Evolutionary conservation across 1,140 invertebrate genomes (phyloP).

Genomic region (Musca vetustissima): DNA sequence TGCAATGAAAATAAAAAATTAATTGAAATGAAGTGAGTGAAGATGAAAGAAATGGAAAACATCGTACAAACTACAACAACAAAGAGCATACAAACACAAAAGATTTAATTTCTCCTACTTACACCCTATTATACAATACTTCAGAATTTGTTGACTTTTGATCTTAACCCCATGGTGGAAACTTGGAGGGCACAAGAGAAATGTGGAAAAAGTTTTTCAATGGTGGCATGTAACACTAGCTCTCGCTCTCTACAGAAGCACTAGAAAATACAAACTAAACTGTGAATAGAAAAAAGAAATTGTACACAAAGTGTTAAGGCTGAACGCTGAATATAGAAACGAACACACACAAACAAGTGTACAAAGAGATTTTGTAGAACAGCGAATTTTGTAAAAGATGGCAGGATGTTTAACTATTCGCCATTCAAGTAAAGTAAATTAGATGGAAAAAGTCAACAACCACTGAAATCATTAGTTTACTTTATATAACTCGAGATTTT

Average conservation of each 20-base stretch:
- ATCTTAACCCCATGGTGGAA: constrained; percentile 10
- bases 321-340: background rate
- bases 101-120: constrained; percentile 12
- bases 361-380: background rate
- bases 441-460: constrained; percentile 22
- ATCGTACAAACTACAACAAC: background rate
- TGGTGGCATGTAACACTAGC: background rate
- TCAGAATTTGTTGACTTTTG: constrained; percentile 23
- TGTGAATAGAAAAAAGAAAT: too few relatives aligned
- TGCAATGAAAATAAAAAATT: background rate
- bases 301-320: background rate
- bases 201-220: constrained; percentile 7
- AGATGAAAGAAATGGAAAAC: background rate
- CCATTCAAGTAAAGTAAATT: constrained; percentile 7
- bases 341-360: background rate
- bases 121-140: constrained; percentile 22
- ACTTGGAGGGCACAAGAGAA: background rate
- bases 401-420: background rate
- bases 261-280: background rate
- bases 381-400: too few relatives aligned
- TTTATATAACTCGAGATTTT: background rate
- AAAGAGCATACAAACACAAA: too few relatives aligned
- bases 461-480: constrained; percentile 19
- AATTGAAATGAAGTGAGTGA: background rate
- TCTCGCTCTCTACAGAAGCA: too few relatives aligned